Base-by-base conservation (phyloP, 2,797 vertebrate species). In the Xyrichtys novacula region DNA sequence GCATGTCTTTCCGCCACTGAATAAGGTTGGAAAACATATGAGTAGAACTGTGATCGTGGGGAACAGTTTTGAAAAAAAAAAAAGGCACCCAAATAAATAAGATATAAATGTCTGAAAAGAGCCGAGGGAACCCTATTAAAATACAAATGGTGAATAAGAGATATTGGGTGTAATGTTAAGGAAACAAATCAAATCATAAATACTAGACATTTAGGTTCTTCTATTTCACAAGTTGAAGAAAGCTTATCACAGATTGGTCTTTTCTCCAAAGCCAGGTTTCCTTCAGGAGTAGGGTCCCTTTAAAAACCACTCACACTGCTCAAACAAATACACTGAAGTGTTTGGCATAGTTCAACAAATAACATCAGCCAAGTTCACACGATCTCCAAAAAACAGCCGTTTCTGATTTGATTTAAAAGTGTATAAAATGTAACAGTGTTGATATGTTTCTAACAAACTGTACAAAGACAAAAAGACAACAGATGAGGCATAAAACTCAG, bases 11-110 rank as follows among this genome's bases (percentile, higher is more conserved):
- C 47, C 52, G 46, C 59, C 53, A 82, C n/a, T 58, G 23, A 69
- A 61, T 32, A 55, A 34, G 68, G 22, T 49, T 16, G 54, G 9
- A 66, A 58, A 56, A 44, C 12, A 73, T 73, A 32, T 60, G 29
- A 60, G 73, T 38, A 84, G 26, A 59, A 81, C 39, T 52, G 69
- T 54, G 47, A 84, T 71, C 76, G 58, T 0, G 19, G 52, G 50
- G 83, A 54, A 83, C 25, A 73, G 77, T 74, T 85, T 50, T 25
- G 70, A 83, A 49, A 80, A 76, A 38, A 80, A 76, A 56, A 48
- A 81, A 73, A n/a, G n/a, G n/a, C 46, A 84, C 47, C 62, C 72
- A 86, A 91, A 93, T 92, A 93, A 89, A 91, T 91, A 86, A 91
- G 61, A 88, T 62, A 82, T 70, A 43, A 46, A 65, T 83, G 61